A percentile compares a stretch with the other conserved stretches of the same genome.
Evolutionary conservation across 2,113 vertebrate genomes (phyloP).

Genomic region (Chelonoidis abingdonii): DNA sequence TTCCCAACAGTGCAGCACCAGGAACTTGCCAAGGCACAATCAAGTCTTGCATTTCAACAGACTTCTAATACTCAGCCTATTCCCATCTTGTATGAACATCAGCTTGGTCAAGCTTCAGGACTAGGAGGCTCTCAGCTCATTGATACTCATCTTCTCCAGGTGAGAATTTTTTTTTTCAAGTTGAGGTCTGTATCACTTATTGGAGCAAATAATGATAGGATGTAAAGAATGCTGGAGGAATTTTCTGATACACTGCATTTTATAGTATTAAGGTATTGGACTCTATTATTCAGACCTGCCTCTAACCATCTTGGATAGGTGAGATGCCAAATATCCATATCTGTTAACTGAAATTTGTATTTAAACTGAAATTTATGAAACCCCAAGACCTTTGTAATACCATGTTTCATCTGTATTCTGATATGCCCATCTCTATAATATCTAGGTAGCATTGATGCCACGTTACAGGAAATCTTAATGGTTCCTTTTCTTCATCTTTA

Average conservation of each 20-base stretch:
- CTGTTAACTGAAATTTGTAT: background rate
- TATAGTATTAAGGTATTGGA: background rate
- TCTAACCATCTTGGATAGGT: background rate
- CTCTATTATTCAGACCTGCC: background rate
- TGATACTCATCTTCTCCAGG: conserved; percentile 96
- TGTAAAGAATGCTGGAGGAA: background rate
- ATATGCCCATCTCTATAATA: background rate
- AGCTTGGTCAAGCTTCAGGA: conserved; percentile 94
- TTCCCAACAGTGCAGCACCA: conserved; percentile 93
- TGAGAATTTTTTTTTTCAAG: conserved; percentile 61
- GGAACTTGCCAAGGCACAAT: conserved; percentile 95
- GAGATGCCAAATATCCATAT: background rate
- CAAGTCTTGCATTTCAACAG: conserved; percentile 94
- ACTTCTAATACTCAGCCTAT: conserved; percentile 95
- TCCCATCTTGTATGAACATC: conserved; percentile 97
- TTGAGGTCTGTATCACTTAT: background rate
- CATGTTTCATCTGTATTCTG: background rate
- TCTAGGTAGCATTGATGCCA: background rate
- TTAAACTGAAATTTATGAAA: background rate
- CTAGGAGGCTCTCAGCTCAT: conserved; percentile 96
- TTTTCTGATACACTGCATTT: background rate
- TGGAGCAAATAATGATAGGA: background rate
- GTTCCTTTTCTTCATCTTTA: background rate
- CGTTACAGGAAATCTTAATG: background rate
- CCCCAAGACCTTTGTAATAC: background rate